These are phyloP conservation scores for Corbicula japonica DNA, from an alignment of 2,888 invertebrate genomes.

Conservation along the genomic window DNA sequence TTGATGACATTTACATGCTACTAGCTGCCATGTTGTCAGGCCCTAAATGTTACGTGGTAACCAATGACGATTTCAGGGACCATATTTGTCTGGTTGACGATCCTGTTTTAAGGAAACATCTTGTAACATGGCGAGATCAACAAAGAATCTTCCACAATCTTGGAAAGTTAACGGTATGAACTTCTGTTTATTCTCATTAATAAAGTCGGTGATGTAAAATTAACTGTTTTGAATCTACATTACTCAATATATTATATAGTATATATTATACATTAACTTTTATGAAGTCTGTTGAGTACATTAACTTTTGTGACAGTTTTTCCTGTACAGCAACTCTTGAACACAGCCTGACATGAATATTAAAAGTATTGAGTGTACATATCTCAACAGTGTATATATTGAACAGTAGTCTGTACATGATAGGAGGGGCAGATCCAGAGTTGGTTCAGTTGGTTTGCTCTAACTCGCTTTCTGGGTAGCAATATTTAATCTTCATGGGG, in stretches of 20 bases:
- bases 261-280: neutral
- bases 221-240: neutral
- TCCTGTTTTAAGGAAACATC: neutral
- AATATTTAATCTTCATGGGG: no score
- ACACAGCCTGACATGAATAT: no score
- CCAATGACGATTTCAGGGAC: constrained; percentile 26
- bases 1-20: constrained; percentile 32
- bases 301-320: neutral
- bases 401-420: no score
- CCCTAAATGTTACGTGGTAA: constrained; percentile 21
- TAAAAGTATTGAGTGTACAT: no score
- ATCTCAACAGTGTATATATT: no score
- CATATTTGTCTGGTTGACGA: neutral
- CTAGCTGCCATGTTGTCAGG: constrained; percentile 32
- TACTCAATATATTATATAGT: neutral
- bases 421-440: no score
- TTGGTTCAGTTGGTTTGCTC: no score
- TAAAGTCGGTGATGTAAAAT: neutral
- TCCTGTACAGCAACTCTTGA: neutral
- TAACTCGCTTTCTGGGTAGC: no score
- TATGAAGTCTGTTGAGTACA: neutral
- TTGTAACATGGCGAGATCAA: constrained; percentile 11
- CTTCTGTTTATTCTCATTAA: neutral
- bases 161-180: neutral
- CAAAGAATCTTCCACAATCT: neutral